phyloP scores from a whole-genome alignment of 2,113 vertebrate species.

The Sinocyclocheilus anshuiensis region DNA sequence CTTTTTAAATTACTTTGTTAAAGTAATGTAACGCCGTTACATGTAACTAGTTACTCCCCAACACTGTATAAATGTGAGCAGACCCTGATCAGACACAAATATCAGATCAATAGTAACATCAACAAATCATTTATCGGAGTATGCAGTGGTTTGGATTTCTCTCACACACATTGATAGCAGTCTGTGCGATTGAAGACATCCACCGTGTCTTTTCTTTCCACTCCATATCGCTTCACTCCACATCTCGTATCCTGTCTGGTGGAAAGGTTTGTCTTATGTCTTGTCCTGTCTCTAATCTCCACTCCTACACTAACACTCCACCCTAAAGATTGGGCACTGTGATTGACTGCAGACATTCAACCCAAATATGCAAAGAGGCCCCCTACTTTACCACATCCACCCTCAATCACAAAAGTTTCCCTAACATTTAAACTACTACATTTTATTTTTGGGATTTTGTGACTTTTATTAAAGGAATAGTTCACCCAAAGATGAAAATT shows the following conservation, averaged over 20 bases:
- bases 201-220: not conserved
- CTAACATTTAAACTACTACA: not conserved
- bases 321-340: not conserved
- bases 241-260: not conserved
- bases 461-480: not conserved
- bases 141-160: conserved; percentile 5
- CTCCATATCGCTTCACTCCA: not conserved
- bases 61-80: not conserved
- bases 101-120: conserved; percentile 12
- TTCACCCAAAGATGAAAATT: too few species aligned
- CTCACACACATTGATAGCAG: not conserved
- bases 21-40: too few species aligned
- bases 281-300: conserved; percentile 10
- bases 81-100: not conserved
- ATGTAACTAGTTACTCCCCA: too few species aligned
- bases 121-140: conserved; percentile 11
- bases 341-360: conserved; percentile 30
- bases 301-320: conserved; percentile 20
- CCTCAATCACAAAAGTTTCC: not conserved
- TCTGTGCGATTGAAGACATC: not conserved
- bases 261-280: not conserved
- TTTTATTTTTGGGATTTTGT: not conserved
- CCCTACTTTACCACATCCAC: not conserved
- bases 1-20: too few species aligned
- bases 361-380: conserved; percentile 11